Evolutionary conservation across 2,797 vertebrate genomes (phyloP).

Genomic region (Cossypha caffra): DNA sequence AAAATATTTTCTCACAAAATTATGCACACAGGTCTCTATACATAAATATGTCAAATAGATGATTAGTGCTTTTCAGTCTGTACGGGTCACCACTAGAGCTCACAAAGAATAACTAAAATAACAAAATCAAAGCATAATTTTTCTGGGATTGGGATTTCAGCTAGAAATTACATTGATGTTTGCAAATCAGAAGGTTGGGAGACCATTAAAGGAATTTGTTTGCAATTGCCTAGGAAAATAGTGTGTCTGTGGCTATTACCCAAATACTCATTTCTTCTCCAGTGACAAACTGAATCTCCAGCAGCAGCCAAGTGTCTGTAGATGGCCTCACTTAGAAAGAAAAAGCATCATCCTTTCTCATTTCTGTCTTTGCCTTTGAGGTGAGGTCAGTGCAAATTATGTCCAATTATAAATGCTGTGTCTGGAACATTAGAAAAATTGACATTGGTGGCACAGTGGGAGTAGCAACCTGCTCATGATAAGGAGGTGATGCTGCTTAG

Average conservation of each 20-base stretch:
- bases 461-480: background rate
- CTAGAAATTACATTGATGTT: background rate
- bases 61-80: background rate
- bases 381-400: background rate
- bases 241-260: rapidly evolving
- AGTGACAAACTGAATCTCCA: background rate
- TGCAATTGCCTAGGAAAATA: background rate
- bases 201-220: background rate
- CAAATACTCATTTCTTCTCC: background rate
- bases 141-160: background rate
- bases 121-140: background rate
- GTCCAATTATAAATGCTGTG: background rate
- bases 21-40: background rate
- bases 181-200: background rate
- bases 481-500: background rate
- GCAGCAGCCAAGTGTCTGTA: background rate
- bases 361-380: background rate
- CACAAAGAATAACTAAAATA: background rate
- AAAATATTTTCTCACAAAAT: background rate
- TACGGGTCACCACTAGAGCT: background rate
- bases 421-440: background rate
- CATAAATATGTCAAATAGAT: background rate
- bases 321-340: background rate
- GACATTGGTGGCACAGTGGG: background rate
- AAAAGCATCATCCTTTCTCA: background rate